Base-by-base conservation (phyloP, 2,888 invertebrate genomes). In the Chrysopilus asiliformis region DNA sequence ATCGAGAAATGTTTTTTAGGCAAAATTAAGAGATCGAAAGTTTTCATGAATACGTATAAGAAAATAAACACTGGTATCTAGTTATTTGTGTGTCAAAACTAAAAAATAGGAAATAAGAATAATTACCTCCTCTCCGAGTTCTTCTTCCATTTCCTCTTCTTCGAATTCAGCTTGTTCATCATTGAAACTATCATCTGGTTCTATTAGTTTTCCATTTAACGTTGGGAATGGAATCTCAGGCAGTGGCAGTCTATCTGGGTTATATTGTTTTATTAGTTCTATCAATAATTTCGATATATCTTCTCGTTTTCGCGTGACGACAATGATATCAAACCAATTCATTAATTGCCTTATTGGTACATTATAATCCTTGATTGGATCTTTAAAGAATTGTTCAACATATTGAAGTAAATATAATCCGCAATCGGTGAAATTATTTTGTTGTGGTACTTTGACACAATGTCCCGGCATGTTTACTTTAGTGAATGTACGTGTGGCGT, bases 401-500 rank as follows among this genome's bases (percentile, higher is more conserved):
- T 94, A 98, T 59, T 97, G 93, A 36, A 98, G 67, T 40, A 97
- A 69, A 64, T 85, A 98, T 10, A 97, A 68, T 1, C 98, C 98
- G 65, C 98, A 98, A 60, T 98, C 98, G 26, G 85, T 87, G 56
- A 82, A 91, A 68, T 98, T 98, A 46, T 80, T 85, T 65, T 98
- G 98, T 57, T 95, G 93, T n/a, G 97, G 97, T 45, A 91, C 87
- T 66, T 84, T 85, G 1, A 89, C 87, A 52, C 78, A 79, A 45
- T 79, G 76, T 4, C 91, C 93, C 53, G 82, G 82, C 50, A 94
- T 84, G 29, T 79, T 80, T 49, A 81, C 77, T 57, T 83, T 87
- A 45, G 77, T 79, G 57, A 85, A 91, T 1, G 49, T 26, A 34
- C 55, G 56, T 27, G 50, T 44, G 32, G 72, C 60, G 53, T 77